Conservation (phyloP, 2,113 vertebrate species). For the Urocynchramus pylzowi region DNA sequence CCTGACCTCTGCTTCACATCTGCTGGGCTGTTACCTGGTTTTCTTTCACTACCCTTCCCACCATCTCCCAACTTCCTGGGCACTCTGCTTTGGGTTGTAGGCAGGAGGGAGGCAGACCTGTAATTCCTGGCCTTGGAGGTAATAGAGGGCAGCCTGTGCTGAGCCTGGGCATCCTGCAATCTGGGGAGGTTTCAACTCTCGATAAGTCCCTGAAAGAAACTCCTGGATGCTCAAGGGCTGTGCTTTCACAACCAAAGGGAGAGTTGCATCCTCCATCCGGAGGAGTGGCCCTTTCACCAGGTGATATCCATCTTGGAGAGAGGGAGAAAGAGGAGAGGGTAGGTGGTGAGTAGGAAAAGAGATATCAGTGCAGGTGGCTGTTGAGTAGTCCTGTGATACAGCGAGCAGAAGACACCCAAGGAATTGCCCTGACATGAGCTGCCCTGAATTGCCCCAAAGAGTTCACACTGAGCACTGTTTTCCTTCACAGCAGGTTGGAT, state of each 20-base stretch:
- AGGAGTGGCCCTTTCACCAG: slow-evolving; percentile 51
- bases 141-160: not conserved
- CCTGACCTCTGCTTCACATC: not conserved
- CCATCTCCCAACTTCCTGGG: not conserved
- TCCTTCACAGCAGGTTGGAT: not conserved
- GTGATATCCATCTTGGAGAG: slow-evolving; percentile 5
- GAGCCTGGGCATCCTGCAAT: not conserved
- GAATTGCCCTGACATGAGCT: slow-evolving; percentile 26
- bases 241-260: slow-evolving; percentile 28
- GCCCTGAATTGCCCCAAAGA: slow-evolving; percentile 10
- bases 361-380: not conserved
- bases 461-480: not conserved
- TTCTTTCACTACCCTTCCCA: not conserved
- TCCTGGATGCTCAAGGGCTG: not conserved
- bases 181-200: not conserved
- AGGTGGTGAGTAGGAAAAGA: slow-evolving; percentile 40
- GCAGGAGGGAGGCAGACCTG: not conserved
- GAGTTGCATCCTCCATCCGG: not conserved
- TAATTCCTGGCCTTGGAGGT: not conserved
- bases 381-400: not conserved
- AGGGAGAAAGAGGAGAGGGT: slow-evolving; percentile 6
- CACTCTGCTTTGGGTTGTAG: not conserved
- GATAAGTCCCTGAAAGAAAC: not conserved
- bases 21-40: not conserved
- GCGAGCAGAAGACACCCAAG: not conserved